Evolutionary conservation across 2,888 invertebrate genomes (phyloP), one percentile per base, ranked within the genome.

Genomic region (Baccha elongata): DNA sequence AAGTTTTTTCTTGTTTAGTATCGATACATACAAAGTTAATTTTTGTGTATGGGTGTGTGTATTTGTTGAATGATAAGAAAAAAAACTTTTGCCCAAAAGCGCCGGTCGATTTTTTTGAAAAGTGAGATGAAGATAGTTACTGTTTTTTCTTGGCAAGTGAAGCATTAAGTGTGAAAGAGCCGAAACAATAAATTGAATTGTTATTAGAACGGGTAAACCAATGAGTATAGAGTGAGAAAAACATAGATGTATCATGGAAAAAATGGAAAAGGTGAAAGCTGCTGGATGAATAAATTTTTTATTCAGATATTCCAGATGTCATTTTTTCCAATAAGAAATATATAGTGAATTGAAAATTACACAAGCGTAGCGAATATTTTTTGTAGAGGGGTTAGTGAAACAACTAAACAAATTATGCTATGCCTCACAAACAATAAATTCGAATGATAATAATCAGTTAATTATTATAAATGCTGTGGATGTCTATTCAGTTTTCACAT

Each of bases 51-150:
- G 44, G 19, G 17, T 35, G 65, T 13, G 46, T 52, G 46, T 23
- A 58, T 10, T 42, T 72, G 60, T 53, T 53, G 52, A 50, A 44
- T 48, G 64, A 64, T 52, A 58, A 26, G 44, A 53, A 35, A 40
- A 65, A 62, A 72, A 23, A 35, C 2, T 29, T 62, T 62, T 46
- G 75, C 67, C 50, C 60, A 81, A 72, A 55, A 76, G 83, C 83
- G 78, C 83, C 83, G 83, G 83, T 76, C 65, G 68, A 71, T 76
- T 72, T 46, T 76, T 44, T 68, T 83, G 83, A 78, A 83, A 64
- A 78, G 8, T 62, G 83, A 78, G 78, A 55, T 1, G 8, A 40
- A 8, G n/a, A 35, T 52, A 60, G 42, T 32, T 11, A 40, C 13
- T 1, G 35, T 0, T 15, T 8, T 40, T 29, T 35, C 29, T 19